A percentile compares a stretch with the other conserved stretches of the same genome.
Evolutionary conservation across 2,888 invertebrate genomes (phyloP).

Genomic region (Aleiodes leptofemur): DNA sequence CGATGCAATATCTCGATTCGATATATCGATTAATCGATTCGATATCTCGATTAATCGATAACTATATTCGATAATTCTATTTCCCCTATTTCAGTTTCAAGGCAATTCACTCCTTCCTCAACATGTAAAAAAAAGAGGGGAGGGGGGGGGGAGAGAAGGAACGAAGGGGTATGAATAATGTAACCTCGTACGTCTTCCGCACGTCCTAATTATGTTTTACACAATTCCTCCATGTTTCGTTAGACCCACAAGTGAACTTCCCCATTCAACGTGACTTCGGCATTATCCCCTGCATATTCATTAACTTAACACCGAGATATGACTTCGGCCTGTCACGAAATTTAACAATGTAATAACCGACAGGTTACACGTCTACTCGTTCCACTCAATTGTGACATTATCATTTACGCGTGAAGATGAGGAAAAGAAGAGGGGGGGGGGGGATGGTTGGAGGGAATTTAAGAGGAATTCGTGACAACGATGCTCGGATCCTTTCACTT

Average conservation of each 20-base stretch:
- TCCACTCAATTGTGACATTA: conserved; percentile 52
- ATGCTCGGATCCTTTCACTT: not conserved
- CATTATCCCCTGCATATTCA: conserved; percentile 70
- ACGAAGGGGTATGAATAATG: conserved; percentile 69
- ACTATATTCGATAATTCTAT: too few species aligned
- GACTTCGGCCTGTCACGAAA: conserved; percentile 56
- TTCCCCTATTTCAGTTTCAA: too few species aligned
- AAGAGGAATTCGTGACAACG: conserved; percentile 46
- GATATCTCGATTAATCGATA: too few species aligned
- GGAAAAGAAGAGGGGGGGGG: conserved; percentile 7
- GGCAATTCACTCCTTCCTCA: too few species aligned
- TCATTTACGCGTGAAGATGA: conserved; percentile 52
- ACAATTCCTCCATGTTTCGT: conserved; percentile 71
- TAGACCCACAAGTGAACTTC: conserved; percentile 58
- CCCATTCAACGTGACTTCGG: conserved; percentile 61
- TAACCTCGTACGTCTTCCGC: conserved; percentile 65
- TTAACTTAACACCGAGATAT: conserved; percentile 66
- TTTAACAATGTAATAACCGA: conserved; percentile 29
- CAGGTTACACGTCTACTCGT: conserved; percentile 50
- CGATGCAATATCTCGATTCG: too few species aligned
- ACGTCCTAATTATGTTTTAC: conserved; percentile 69
- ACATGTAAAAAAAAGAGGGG: conserved; percentile 9
- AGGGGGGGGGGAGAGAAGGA: conserved; percentile 56
- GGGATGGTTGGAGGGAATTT: conserved; percentile 40
- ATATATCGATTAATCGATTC: too few species aligned